Percentiles rank a stretch among this genome's conserved stretches.
phyloP scores from a whole-genome alignment of 2,888 invertebrate genomes.

The Alcis repandata region DNA sequence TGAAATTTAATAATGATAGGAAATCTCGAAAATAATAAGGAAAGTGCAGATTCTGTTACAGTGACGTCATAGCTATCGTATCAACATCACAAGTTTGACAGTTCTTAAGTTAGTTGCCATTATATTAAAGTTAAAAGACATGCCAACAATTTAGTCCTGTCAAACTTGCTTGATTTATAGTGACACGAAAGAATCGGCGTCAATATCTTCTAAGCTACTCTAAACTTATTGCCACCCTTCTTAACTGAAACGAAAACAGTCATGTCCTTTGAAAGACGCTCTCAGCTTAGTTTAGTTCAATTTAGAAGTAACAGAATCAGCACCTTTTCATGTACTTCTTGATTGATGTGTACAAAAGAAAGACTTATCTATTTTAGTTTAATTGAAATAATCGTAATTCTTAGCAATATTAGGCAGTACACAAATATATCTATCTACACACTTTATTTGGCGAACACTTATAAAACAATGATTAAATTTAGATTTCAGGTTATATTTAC shows the following conservation, averaged over 20 bases:
- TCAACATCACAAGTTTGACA: neutral
- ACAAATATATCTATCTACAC: slow-evolving; percentile 39
- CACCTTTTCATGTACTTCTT: neutral
- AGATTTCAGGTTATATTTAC: slow-evolving; percentile 10
- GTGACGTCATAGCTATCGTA: neutral
- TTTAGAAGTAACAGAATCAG: neutral
- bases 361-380: slow-evolving; percentile 3
- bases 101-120: neutral
- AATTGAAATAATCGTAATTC: slow-evolving; percentile 8
- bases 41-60: neutral
- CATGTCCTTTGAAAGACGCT: neutral
- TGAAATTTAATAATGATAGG: slow-evolving; percentile 4
- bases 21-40: neutral
- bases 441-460: slow-evolving; percentile 46
- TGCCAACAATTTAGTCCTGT: neutral
- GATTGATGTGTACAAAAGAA: neutral
- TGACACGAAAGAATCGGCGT: too few species aligned
- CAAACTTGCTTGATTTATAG: neutral
- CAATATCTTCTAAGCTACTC: too few species aligned
- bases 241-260: too few species aligned
- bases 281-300: neutral
- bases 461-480: slow-evolving; percentile 27
- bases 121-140: too few species aligned
- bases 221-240: too few species aligned
- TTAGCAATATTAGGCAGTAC: slow-evolving; percentile 39